phyloP scores from a whole-genome alignment of 2,888 invertebrate genomes.

The Sarcophaga subvicina region DNA sequence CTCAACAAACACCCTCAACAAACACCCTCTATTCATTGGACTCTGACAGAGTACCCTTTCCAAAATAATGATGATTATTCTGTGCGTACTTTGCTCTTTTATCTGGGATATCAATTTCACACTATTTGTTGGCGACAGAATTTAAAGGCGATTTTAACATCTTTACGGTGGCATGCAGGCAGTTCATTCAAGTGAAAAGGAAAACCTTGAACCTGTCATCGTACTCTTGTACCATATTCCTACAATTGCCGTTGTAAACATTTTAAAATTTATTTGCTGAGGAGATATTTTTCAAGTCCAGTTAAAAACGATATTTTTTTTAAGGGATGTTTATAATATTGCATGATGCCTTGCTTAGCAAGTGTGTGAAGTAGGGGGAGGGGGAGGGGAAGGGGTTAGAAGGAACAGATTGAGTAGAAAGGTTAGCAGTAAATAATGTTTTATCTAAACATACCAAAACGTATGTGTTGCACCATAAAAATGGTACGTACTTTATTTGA shows the following conservation, averaged over 20 bases:
- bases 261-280: conserved; percentile 55
- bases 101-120: conserved; percentile 70
- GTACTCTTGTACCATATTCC: conserved; percentile 38
- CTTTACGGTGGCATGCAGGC: neutral
- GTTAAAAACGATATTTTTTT: conserved; percentile 18
- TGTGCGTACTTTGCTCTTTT: conserved; percentile 39
- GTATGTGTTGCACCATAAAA: conserved; percentile 43
- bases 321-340: conserved; percentile 21
- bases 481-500: neutral
- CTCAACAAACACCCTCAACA: neutral
- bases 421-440: conserved; percentile 43
- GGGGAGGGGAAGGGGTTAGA: no score
- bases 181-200: conserved; percentile 50
- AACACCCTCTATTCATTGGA: conserved; percentile 9
- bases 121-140: conserved; percentile 53
- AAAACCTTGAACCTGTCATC: conserved; percentile 78
- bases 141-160: conserved; percentile 33
- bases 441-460: conserved; percentile 60
- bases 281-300: conserved; percentile 55
- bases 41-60: neutral
- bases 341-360: neutral
- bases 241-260: conserved; percentile 2
- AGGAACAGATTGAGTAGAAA: no score
- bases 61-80: neutral
- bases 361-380: neutral